Percentiles rank a stretch among this genome's conserved stretches.
These are phyloP conservation scores for Plotosus lineatus DNA, from an alignment of 2,113 vertebrate genomes.

Conservation along the genomic window DNA sequence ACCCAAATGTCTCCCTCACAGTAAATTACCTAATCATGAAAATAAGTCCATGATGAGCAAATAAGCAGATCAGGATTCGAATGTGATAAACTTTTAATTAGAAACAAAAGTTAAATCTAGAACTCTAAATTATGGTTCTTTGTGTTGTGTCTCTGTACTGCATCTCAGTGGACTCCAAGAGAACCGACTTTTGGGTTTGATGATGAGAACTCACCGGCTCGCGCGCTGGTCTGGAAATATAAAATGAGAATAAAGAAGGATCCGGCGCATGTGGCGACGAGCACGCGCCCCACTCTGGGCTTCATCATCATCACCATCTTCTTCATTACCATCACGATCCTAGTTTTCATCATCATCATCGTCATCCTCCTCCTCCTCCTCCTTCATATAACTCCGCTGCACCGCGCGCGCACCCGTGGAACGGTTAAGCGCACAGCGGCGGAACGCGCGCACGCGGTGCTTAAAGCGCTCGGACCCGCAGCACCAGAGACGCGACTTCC, in stretches of 20 bases:
- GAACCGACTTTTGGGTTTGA: no score
- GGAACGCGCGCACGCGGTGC: not conserved
- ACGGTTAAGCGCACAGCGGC: not conserved
- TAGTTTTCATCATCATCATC: not conserved
- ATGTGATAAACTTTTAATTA: no score
- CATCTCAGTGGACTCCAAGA: no score
- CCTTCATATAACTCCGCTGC: conserved; percentile 1
- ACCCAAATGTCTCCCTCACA: no score
- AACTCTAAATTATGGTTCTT: no score
- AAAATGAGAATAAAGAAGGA: conserved; percentile 73
- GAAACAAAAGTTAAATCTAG: no score
- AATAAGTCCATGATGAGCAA: no score
- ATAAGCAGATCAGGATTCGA: no score
- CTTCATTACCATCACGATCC: not conserved
- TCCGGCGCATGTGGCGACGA: conserved; percentile 72
- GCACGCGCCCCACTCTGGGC: conserved; percentile 69
- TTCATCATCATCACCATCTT: conserved; percentile 64
- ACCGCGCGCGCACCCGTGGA: conserved; percentile 1
- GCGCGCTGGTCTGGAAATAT: conserved; percentile 73
- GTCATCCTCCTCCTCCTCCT: conserved; percentile 44
- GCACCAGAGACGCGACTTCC: not conserved
- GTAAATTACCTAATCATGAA: no score
- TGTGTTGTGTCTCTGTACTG: no score
- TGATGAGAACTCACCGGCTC: conserved; percentile 62
- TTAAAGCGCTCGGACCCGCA: not conserved